phyloP scores from a whole-genome alignment of 2,888 invertebrate species.

The Agrochola lota region DNA sequence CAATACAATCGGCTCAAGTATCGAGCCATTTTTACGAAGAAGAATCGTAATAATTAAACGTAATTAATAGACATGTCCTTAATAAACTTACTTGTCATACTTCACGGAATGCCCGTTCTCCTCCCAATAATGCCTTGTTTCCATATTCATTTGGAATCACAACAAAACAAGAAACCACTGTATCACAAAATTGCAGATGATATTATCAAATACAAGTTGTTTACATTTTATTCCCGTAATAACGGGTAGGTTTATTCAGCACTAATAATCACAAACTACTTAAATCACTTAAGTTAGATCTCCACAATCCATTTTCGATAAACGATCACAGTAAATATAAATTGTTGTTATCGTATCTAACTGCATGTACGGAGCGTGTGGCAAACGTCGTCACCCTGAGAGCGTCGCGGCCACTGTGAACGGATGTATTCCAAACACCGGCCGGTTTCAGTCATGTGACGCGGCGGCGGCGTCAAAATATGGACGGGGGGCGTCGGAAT shows the following conservation, averaged over 20 bases:
- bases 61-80: slow-evolving; percentile 3
- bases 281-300: slow-evolving; percentile 74
- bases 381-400: slow-evolving; percentile 71
- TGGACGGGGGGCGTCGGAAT: slow-evolving; percentile 76
- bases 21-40: slow-evolving; percentile 4
- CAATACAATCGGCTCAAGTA: neutral
- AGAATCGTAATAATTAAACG: slow-evolving; percentile 3
- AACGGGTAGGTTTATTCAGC: slow-evolving; percentile 58
- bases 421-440: slow-evolving; percentile 72
- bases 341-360: slow-evolving; percentile 74
- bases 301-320: slow-evolving; percentile 77
- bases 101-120: slow-evolving; percentile 86
- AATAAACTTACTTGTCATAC: slow-evolving; percentile 84
- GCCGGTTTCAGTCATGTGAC: slow-evolving; percentile 83
- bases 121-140: slow-evolving; percentile 87
- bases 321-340: slow-evolving; percentile 66
- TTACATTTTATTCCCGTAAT: slow-evolving; percentile 70
- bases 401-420: slow-evolving; percentile 77
- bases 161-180: slow-evolving; percentile 75
- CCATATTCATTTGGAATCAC: slow-evolving; percentile 84
- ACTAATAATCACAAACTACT: slow-evolving; percentile 62
- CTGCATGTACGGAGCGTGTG: slow-evolving; percentile 69
- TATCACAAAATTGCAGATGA: slow-evolving; percentile 72
- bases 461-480: slow-evolving; percentile 80
- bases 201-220: slow-evolving; percentile 65